Percentiles rank a stretch among this genome's conserved stretches.
phyloP scores from a whole-genome alignment of 37 sponge, comb jelly and placozoan genomes.

The Axinella damicornis region DNA sequence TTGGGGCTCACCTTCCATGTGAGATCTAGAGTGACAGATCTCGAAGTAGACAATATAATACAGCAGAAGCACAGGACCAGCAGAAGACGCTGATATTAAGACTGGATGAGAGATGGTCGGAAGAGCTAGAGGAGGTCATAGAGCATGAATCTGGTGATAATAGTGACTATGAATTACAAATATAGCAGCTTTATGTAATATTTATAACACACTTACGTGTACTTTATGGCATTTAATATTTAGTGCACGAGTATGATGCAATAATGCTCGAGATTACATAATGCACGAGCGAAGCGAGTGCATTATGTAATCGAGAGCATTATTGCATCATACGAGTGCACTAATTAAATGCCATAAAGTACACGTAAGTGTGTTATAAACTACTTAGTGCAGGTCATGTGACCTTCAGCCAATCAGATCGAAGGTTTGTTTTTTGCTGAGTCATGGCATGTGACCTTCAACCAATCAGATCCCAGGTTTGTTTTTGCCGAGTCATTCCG shows the following conservation, averaged over 20 bases:
- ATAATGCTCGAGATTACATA: not conserved
- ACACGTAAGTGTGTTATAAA: conserved; percentile 19
- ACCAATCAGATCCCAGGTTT: not conserved
- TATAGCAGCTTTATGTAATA: too few relatives aligned
- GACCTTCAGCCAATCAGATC: conserved; percentile 15
- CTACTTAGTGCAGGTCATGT: conserved; percentile 8
- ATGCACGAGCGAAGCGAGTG: conserved; percentile 7
- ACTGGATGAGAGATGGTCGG: too few relatives aligned
- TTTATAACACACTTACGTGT: conserved; percentile 19
- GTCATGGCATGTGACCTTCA: not conserved
- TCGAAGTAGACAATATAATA: too few relatives aligned
- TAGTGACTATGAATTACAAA: too few relatives aligned
- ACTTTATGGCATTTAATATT: not conserved
- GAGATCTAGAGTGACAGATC: too few relatives aligned
- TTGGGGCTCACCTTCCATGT: too few relatives aligned
- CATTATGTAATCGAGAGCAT: conserved; percentile 18
- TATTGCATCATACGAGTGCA: conserved; percentile 37
- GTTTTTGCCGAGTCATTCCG: too few relatives aligned
- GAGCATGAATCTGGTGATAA: too few relatives aligned
- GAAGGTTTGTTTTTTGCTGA: not conserved
- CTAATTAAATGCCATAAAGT: not conserved
- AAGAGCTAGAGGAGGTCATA: too few relatives aligned
- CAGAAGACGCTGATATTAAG: too few relatives aligned
- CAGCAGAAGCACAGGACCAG: too few relatives aligned
- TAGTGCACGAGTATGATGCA: conserved; percentile 26